Conservation (phyloP, 2,113 vertebrate species). For the Fulica atra region DNA sequence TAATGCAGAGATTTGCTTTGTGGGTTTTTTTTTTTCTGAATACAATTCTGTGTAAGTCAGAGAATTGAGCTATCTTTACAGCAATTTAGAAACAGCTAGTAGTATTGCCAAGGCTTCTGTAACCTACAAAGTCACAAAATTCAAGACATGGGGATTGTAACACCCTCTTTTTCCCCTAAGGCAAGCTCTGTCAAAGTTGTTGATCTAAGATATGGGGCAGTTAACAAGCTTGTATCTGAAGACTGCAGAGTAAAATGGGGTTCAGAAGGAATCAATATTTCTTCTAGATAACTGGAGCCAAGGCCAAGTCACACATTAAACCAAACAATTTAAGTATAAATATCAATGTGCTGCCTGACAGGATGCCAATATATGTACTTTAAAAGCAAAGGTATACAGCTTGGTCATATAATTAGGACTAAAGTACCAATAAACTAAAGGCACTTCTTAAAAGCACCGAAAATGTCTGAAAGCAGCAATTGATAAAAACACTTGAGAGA, state of each 20-base stretch:
- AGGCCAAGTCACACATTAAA: conserved; percentile 36
- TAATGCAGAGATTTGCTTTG: neutral
- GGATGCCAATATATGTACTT: conserved; percentile 16
- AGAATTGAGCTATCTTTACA: neutral
- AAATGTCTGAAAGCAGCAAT: neutral
- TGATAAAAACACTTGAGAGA: neutral
- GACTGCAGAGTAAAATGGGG: neutral
- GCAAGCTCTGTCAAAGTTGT: neutral
- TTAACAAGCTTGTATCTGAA: conserved; percentile 16
- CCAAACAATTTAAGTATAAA: conserved; percentile 32
- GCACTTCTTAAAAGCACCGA: neutral
- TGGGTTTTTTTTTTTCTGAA: neutral
- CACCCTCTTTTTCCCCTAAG: neutral
- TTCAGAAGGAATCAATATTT: conserved; percentile 16
- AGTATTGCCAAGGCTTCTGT: neutral
- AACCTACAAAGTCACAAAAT: neutral
- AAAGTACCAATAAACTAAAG: neutral
- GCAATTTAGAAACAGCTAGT: neutral
- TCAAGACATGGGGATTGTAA: neutral
- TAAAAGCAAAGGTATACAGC: neutral
- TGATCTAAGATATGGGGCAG: conserved; percentile 23
- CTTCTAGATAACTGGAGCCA: conserved; percentile 10
- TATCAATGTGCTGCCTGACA: conserved; percentile 10
- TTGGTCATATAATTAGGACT: conserved; percentile 7
- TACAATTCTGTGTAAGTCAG: neutral